phyloP scores from a whole-genome alignment of 2,888 invertebrate genomes.

The Schizaphis graminum region DNA sequence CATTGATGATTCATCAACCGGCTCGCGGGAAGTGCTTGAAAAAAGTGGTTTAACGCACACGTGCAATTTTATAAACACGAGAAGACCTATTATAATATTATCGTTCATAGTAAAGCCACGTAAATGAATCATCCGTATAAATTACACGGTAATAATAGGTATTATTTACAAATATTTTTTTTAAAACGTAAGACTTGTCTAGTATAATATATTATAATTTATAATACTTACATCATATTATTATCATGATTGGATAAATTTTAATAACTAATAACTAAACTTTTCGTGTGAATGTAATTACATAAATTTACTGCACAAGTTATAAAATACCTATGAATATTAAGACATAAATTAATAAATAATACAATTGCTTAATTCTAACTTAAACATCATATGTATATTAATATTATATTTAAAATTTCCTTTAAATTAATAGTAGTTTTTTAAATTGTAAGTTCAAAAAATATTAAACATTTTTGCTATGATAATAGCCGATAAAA shows the following conservation, averaged over 20 bases:
- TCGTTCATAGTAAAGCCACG: not conserved
- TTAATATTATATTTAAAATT: not conserved
- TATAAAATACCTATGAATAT: not conserved
- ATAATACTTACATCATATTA: no score
- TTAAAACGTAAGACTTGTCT: not conserved
- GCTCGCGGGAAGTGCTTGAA: not conserved
- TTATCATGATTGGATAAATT: not conserved
- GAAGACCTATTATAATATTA: constrained; percentile 9
- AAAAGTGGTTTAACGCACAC: not conserved
- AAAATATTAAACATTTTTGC: not conserved
- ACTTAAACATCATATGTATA: not conserved
- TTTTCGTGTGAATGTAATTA: not conserved
- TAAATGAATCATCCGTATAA: constrained; percentile 30
- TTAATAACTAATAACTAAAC: not conserved
- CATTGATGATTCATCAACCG: constrained; percentile 46
- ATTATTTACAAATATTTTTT: not conserved
- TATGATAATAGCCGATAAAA: not conserved
- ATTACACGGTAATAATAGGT: not conserved
- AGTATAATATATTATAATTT: not conserved
- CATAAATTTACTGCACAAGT: not conserved
- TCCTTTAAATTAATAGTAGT: not conserved
- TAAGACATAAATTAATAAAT: not conserved
- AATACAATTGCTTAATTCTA: not conserved
- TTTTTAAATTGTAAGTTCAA: not conserved
- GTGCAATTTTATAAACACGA: constrained; percentile 15